Base-by-base conservation (phyloP, 2,113 vertebrate genomes). In the Loxodonta africana region DNA sequence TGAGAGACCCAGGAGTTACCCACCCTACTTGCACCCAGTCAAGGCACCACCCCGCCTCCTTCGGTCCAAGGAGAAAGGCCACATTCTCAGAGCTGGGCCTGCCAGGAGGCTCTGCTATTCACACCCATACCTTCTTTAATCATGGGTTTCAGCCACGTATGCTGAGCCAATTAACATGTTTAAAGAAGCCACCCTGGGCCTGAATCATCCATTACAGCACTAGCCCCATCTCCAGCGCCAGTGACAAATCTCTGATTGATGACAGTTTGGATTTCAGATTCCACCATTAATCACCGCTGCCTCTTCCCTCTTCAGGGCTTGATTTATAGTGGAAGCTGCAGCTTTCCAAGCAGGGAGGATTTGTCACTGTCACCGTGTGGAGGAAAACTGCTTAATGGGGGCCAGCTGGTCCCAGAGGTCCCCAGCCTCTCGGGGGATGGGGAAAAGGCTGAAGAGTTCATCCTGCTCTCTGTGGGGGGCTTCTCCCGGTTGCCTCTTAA, bases 271-370 rank as follows among this genome's bases (percentile, higher is more conserved):
- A 93, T 97, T 97, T 93, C 98, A 97, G 94, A 98, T 90, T 84
- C 95, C 30, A 53, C 82, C 95, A 94, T 97, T 97, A 96, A 97
- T 97, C 94, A 97, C 82, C 93, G 71, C 91, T 33, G 51, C 20
- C 41, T 62, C 92, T 57, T 53, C 69, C 26, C n/a, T 44, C 96
- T 95, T 95, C 33, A 74, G 74, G 98, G 94, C 69, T n/a, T 73
- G 60, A 98, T 97, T 95, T 96, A 97, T 81, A 91, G 88, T 30
- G 51, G 92, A 78, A 93, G 89, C 82, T 85, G 82, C 37, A 97
- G 96, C 97, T 93, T 98, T 98, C 93, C 41, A 28, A 69, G 74
- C 73, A 77, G 83, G 90, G 96, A 97, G 97, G 96, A 97, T 97
- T 97, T 83, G 74, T 98, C 97, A 96, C 90, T 41, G 85, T 89